Percentiles rank a stretch among this genome's conserved stretches.
phyloP scores from a whole-genome alignment of 2,888 invertebrate genomes.

The Drosophila borborema region DNA sequence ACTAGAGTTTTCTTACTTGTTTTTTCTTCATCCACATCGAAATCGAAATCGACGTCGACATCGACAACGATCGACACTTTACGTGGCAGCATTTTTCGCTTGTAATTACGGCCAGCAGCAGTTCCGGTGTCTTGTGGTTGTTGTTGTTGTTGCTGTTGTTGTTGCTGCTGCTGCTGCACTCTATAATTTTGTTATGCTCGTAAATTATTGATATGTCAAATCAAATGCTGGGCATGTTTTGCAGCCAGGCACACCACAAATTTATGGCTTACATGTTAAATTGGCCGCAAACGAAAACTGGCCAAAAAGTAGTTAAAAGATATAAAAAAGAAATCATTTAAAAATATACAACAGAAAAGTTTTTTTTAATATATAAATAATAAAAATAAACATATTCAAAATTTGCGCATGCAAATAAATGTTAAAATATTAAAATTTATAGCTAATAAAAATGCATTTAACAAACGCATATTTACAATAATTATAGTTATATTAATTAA shows the following conservation, averaged over 20 bases:
- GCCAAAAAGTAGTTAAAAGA: neutral
- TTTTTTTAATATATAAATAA: neutral
- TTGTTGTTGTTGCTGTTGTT: conserved; percentile 20
- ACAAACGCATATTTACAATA: neutral
- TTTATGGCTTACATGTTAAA: conserved; percentile 62
- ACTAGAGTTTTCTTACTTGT: too few relatives aligned
- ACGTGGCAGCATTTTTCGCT: conserved; percentile 44
- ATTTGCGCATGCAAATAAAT: neutral
- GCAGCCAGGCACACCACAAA: conserved; percentile 39
- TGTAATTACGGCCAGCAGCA: conserved; percentile 74
- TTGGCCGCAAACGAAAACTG: conserved; percentile 32
- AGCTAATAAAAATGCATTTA: too few relatives aligned
- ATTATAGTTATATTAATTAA: neutral
- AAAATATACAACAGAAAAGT: neutral
- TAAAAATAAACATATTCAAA: neutral
- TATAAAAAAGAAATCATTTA: neutral
- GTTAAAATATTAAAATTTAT: neutral
- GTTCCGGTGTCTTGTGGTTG: conserved; percentile 60
- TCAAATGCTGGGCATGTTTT: conserved; percentile 70
- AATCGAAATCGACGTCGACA: conserved; percentile 32
- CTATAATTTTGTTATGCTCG: conserved; percentile 68
- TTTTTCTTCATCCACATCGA: conserved; percentile 17
- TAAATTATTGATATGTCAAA: conserved; percentile 79
- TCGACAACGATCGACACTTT: conserved; percentile 69
- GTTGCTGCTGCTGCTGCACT: conserved; percentile 29